phyloP scores from a whole-genome alignment of 2,888 invertebrate genomes.

The Hartigia nigra region DNA sequence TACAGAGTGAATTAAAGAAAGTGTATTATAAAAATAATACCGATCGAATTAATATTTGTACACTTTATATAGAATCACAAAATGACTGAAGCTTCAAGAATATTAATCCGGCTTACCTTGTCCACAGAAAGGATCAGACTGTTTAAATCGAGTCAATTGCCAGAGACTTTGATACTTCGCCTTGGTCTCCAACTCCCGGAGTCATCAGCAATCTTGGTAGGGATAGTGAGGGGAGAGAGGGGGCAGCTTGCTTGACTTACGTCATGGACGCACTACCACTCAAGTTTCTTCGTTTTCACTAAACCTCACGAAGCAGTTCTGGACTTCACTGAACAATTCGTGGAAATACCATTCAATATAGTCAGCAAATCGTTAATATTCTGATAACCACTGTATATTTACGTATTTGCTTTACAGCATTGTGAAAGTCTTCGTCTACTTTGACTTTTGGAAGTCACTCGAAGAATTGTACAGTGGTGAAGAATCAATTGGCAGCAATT shows the following conservation, averaged over 20 bases:
- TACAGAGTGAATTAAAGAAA: too few species aligned
- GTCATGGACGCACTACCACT: constrained; percentile 34
- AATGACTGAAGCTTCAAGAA: neutral
- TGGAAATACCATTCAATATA: neutral
- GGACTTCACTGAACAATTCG: neutral
- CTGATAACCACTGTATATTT: neutral
- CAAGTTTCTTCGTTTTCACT: neutral
- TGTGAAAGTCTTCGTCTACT: neutral
- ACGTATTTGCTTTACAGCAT: neutral
- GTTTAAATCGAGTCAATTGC: constrained; percentile 35
- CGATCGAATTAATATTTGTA: neutral
- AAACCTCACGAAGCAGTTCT: neutral
- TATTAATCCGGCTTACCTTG: constrained; percentile 38
- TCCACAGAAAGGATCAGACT: constrained; percentile 47
- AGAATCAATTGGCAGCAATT: neutral
- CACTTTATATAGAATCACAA: neutral
- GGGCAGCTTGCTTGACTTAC: constrained; percentile 39
- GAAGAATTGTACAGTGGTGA: neutral
- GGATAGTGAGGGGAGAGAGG: constrained; percentile 44
- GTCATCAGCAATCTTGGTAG: neutral
- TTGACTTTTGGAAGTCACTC: neutral
- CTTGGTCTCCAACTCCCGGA: constrained; percentile 22
- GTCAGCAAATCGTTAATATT: neutral
- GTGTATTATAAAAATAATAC: neutral
- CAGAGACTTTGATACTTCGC: constrained; percentile 50